Evolutionary conservation across 1,140 invertebrate genomes (phyloP).

Genomic region (Mylabris phalerata): DNA sequence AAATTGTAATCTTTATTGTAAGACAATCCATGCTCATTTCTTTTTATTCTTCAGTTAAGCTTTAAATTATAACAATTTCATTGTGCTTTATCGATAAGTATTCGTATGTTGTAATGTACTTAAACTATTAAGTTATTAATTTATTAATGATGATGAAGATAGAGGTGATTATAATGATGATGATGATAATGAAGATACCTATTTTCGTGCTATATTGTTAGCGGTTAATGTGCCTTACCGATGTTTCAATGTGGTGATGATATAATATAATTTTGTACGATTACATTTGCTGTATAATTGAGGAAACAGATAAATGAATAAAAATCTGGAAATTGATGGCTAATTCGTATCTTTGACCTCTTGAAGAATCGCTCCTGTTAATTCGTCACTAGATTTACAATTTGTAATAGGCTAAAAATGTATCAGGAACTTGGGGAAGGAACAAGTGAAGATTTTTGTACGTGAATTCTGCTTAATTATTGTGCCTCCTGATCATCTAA

Average conservation of each 20-base stretch:
- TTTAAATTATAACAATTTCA: constrained; percentile 6
- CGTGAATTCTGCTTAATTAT: too few relatives aligned
- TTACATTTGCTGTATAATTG: constrained; percentile 14
- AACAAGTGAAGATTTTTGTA: too few relatives aligned
- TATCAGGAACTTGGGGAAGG: too few relatives aligned
- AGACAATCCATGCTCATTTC: neutral
- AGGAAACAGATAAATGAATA: neutral
- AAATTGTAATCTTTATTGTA: neutral
- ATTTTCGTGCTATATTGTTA: constrained; percentile 18
- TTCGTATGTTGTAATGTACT: constrained; percentile 1
- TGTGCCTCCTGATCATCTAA: too few relatives aligned
- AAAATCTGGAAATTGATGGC: too few relatives aligned
- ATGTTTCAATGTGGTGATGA: constrained; percentile 21
- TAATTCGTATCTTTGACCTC: too few relatives aligned
- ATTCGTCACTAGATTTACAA: too few relatives aligned
- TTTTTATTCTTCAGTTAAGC: neutral
- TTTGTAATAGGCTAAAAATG: too few relatives aligned
- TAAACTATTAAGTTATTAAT: constrained; percentile 10
- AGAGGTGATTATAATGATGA: too few relatives aligned
- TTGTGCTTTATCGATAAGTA: constrained; percentile 1
- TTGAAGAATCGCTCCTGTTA: too few relatives aligned
- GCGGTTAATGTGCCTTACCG: constrained; percentile 24
- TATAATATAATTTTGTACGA: constrained; percentile 21
- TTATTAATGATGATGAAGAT: neutral
- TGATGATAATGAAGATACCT: neutral